Evolutionary conservation across 2,888 invertebrate species (phyloP).

Genomic region (Ophion obscuratus): DNA sequence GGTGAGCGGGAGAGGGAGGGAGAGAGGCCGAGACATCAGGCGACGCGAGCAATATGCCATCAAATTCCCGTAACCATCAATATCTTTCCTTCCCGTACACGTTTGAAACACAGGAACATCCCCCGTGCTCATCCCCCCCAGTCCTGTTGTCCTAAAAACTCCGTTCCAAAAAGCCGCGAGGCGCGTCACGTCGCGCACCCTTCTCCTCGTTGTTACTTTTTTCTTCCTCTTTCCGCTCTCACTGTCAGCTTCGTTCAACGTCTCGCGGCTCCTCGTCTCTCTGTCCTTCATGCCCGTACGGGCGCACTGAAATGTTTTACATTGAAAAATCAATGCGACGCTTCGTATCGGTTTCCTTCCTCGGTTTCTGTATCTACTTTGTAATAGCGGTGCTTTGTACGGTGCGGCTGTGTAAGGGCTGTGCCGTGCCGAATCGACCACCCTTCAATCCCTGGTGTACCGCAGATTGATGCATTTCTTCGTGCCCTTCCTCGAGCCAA

Average conservation of each 20-base stretch:
- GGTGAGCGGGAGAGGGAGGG: conserved; percentile 53
- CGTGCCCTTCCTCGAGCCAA: neutral
- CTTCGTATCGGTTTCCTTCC: conserved; percentile 73
- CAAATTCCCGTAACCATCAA: conserved; percentile 84
- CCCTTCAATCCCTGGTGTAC: neutral
- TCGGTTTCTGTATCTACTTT: conserved; percentile 49
- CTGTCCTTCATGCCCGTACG: conserved; percentile 27
- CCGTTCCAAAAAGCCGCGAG: conserved; percentile 46
- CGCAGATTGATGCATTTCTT: neutral
- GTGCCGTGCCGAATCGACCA: neutral
- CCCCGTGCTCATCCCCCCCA: conserved; percentile 65
- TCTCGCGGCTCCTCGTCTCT: conserved; percentile 23
- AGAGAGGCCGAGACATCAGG: conserved; percentile 68
- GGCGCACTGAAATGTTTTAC: conserved; percentile 82
- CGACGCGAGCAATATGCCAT: conserved; percentile 83
- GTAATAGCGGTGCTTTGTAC: conserved; percentile 44
- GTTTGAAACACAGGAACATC: conserved; percentile 58
- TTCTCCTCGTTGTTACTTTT: conserved; percentile 6
- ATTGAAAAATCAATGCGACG: conserved; percentile 84
- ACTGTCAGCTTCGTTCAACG: conserved; percentile 51
- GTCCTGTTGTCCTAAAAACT: conserved; percentile 52
- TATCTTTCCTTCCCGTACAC: conserved; percentile 77
- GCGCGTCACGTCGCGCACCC: conserved; percentile 64
- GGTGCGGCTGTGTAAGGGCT: neutral
- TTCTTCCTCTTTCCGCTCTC: conserved; percentile 15